Conservation (phyloP, 2,888 invertebrate species). For the Drosophila infuscata region DNA sequence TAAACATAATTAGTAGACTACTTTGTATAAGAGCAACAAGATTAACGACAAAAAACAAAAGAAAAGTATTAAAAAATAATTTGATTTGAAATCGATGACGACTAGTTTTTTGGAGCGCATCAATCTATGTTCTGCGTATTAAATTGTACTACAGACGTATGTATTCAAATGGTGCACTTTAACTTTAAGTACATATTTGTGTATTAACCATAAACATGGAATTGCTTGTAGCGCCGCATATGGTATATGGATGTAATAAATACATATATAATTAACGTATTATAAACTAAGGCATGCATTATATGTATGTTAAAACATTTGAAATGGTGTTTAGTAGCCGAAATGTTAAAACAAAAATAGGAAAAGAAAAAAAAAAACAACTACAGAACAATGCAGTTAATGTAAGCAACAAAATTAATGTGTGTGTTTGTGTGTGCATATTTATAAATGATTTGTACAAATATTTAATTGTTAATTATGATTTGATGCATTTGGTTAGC, state of each 20-base stretch:
- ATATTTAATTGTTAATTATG: slow-evolving; percentile 34
- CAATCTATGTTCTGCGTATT: slow-evolving; percentile 23
- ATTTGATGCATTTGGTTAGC: slow-evolving; percentile 57
- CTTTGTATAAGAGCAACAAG: slow-evolving; percentile 53
- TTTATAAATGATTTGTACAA: slow-evolving; percentile 23
- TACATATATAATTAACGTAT: slow-evolving; percentile 23
- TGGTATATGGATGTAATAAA: slow-evolving; percentile 13
- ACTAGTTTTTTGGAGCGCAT: slow-evolving; percentile 42
- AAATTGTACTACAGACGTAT: background rate
- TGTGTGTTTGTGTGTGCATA: slow-evolving; percentile 29
- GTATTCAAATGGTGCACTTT: slow-evolving; percentile 15
- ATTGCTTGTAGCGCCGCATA: slow-evolving; percentile 22
- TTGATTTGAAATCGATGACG: slow-evolving; percentile 22
- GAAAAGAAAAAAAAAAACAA: background rate
- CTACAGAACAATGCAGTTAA: slow-evolving; percentile 18
- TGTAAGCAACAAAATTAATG: slow-evolving; percentile 22
- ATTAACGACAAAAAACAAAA: slow-evolving; percentile 12
- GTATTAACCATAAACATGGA: slow-evolving; percentile 17
- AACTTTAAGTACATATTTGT: slow-evolving; percentile 16
- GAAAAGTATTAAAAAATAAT: slow-evolving; percentile 56
- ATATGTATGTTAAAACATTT: slow-evolving; percentile 39
- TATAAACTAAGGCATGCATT: slow-evolving; percentile 30
- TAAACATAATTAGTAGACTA: slow-evolving; percentile 46
- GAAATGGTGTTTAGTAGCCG: slow-evolving; percentile 26
- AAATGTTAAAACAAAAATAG: slow-evolving; percentile 13